Percentiles rank a stretch among this genome's conserved stretches.
Evolutionary conservation across 1,140 invertebrate genomes (phyloP).

Genomic region (Carposina sasakii): DNA sequence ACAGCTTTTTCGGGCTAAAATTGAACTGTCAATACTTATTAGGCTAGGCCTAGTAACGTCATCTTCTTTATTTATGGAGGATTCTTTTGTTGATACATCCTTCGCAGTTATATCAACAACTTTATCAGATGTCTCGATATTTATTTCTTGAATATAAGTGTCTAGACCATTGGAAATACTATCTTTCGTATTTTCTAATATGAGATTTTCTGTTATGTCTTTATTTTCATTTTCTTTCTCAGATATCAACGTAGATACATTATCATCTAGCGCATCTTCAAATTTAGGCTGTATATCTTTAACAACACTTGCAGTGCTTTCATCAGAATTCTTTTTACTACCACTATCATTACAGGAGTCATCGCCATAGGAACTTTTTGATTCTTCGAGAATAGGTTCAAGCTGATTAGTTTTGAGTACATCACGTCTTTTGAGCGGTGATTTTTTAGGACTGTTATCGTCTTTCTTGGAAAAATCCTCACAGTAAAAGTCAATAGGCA

Average conservation of each 20-base stretch:
- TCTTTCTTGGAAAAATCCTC: conserved; percentile 45
- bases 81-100: neutral
- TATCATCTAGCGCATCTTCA: neutral
- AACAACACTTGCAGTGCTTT: neutral
- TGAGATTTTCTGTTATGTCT: neutral
- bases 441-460: conserved; percentile 33
- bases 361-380: conserved; percentile 55
- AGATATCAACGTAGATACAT: neutral
- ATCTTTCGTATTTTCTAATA: neutral
- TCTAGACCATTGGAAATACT: conserved; percentile 6
- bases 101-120: neutral
- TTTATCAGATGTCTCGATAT: neutral
- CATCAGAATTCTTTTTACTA: neutral
- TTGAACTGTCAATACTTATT: conserved; percentile 28
- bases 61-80: neutral
- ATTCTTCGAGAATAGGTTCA: conserved; percentile 62
- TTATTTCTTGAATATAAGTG: too few relatives aligned
- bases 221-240: neutral
- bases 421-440: conserved; percentile 34
- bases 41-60: too few relatives aligned
- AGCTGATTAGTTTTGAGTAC: conserved; percentile 27
- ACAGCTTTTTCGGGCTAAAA: conserved; percentile 32
- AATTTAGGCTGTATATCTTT: neutral
- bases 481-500: conserved; percentile 59
- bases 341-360: conserved; percentile 17